Base-by-base conservation (phyloP, 92 coral and sea anemone species). In the Epizoanthus fatuus region DNA sequence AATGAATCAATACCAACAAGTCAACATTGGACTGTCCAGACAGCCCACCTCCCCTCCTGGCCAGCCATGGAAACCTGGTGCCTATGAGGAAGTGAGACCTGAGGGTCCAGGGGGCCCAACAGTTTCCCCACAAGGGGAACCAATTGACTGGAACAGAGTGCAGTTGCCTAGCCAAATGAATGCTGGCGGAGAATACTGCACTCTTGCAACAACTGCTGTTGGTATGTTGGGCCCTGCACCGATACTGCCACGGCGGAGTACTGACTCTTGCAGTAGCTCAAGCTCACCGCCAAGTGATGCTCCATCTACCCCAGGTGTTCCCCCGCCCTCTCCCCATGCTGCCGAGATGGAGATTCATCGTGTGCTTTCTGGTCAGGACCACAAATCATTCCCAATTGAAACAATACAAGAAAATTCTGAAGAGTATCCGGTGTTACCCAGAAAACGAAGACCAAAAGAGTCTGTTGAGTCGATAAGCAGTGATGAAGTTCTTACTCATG, bases 261-360 rank as follows among this genome's bases (percentile, higher is more conserved):
- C 44, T 20, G 87, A 76, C 63, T 64, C 83, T 29, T 53, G 88
- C 39, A 88, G 85, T 8, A 76, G 90, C 64, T 81, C 90, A 59
- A 84, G 92, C 78, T 86, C 93, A 4, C 68, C 79, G 19, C 51
- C 88, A 9, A 67, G 93, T 22, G 95, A 94, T 42, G 63, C 77
- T 9, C 81, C 91, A 0, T 80, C 91, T 19, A 88, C 91, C 16
- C 99, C 99, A 14, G 94, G 94, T 4, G 81, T 97, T 19, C 93
- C 98, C 0, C 99, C 99, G 14, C 99, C 99, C 0, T 95, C 99
- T 3, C 97, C 99, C 0, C 84, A 76, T 35, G 80, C 91, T 14
- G 95, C 99, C 8, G 92, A 90, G 78, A 94, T 90, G 8, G 89
- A 93, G 3, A 92, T 95, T 7, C 91, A 91, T 58, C 95, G 89